phyloP scores from a whole-genome alignment of 2,113 vertebrate genomes.

The Orthochromis malagaraziensis region DNA sequence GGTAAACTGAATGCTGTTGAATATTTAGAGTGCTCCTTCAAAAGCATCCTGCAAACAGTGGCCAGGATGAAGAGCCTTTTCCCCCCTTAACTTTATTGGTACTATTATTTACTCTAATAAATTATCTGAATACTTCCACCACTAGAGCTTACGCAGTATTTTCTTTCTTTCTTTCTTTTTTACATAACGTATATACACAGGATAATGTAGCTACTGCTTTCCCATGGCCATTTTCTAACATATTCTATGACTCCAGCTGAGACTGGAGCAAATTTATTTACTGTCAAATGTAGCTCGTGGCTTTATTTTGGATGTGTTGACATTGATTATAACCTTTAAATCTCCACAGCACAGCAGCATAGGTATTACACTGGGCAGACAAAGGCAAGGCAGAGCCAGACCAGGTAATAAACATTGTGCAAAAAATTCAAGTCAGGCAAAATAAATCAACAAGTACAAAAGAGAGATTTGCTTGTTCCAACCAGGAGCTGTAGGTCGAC shows the following conservation, averaged over 20 bases:
- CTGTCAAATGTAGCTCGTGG: neutral
- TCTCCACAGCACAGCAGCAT: neutral
- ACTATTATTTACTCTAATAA: neutral
- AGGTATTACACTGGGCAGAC: neutral
- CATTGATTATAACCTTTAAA: neutral
- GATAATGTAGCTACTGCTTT: neutral
- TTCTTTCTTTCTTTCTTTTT: neutral
- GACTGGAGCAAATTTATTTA: neutral
- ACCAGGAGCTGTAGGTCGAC: neutral
- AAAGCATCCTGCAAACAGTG: neutral
- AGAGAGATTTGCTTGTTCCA: neutral
- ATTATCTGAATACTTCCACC: neutral
- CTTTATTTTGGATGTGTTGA: neutral
- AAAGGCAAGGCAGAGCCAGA: neutral
- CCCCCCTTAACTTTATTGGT: neutral
- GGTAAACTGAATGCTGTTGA: neutral
- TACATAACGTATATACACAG: neutral
- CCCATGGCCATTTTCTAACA: neutral
- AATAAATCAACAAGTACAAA: neutral
- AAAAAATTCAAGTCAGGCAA: neutral
- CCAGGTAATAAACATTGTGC: neutral
- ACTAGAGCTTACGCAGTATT: neutral
- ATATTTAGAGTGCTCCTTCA: neutral
- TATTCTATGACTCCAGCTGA: neutral
- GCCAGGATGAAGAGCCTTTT: neutral